These are phyloP conservation scores for Ahaetulla prasina DNA, from an alignment of 2,113 vertebrate genomes.

Conservation along the genomic window DNA sequence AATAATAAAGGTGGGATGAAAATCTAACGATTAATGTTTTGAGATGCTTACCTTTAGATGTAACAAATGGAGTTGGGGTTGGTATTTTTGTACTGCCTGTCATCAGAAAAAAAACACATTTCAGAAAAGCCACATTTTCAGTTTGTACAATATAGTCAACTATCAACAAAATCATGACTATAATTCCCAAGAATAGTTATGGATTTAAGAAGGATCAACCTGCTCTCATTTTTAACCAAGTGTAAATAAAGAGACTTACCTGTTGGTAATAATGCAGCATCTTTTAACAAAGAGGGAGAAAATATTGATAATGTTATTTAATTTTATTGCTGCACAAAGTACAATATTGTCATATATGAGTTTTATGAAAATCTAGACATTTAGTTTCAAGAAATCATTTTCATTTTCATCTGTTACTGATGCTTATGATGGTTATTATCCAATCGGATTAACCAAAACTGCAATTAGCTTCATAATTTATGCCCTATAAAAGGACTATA, in stretches of 20 bases:
- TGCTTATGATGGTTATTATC: background rate
- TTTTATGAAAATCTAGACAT: background rate
- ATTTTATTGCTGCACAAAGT: background rate
- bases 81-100: background rate
- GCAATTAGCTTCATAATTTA: background rate
- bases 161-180: background rate
- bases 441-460: background rate
- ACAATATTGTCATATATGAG: background rate
- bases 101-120: background rate
- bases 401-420: background rate
- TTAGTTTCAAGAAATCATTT: background rate
- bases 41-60: background rate
- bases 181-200: background rate
- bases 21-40: background rate
- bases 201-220: background rate
- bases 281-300: conserved; percentile 3
- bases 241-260: background rate
- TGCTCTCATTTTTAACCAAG: background rate
- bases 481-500: background rate
- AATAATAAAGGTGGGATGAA: background rate
- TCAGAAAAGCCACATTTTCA: background rate
- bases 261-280: background rate
- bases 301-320: background rate
- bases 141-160: background rate
- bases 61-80: background rate